Percentiles rank a stretch among this genome's conserved stretches.
These are phyloP conservation scores for Genyomyrus donnyi DNA, from an alignment of 2,113 vertebrate genomes.

Conservation along the genomic window DNA sequence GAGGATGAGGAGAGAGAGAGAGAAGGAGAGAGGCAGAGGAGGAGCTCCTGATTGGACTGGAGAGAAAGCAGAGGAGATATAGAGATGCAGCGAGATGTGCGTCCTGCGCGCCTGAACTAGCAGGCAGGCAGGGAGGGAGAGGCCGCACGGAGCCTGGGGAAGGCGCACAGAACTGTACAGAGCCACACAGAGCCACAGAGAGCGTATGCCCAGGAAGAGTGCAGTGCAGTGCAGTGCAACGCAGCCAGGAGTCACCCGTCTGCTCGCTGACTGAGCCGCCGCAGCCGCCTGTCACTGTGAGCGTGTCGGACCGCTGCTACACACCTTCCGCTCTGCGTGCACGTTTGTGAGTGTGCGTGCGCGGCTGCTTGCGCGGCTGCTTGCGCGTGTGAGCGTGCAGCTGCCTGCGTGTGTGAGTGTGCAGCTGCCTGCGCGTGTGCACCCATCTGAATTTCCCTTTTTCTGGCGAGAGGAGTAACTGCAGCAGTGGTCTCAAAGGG, in stretches of 20 bases:
- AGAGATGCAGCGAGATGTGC: neutral
- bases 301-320: conserved; percentile 10
- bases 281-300: conserved; percentile 30
- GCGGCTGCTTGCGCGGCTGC: neutral
- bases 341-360: neutral
- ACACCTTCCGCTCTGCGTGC: neutral
- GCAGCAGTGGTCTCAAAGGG: neutral
- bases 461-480: neutral
- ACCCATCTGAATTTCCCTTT: neutral
- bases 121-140: conserved; percentile 53
- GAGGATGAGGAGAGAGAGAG: conserved; percentile 19
- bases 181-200: neutral
- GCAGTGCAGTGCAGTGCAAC: neutral
- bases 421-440: neutral
- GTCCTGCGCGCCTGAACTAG: conserved; percentile 35
- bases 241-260: neutral
- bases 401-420: neutral
- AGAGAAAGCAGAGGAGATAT: conserved; percentile 34
- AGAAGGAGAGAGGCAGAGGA: neutral
- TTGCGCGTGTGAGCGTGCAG: neutral
- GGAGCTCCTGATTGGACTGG: conserved; percentile 57
- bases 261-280: conserved; percentile 10
- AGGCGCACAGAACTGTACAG: neutral
- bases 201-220: neutral
- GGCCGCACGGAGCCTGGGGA: conserved; percentile 37